Evolutionary conservation across 2,888 invertebrate species (phyloP).

Genomic region (Troides helena): DNA sequence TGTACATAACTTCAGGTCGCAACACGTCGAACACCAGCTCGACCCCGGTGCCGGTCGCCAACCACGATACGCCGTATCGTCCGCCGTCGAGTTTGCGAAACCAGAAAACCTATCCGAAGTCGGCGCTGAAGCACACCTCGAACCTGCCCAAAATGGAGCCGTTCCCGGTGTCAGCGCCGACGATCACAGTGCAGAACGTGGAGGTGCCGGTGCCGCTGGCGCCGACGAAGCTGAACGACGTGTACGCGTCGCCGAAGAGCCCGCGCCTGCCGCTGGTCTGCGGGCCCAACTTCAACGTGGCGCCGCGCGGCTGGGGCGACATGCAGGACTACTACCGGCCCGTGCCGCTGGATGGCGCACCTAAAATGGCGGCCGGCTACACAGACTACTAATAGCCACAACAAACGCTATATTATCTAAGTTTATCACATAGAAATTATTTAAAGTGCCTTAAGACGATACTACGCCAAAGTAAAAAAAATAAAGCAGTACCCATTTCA

Average conservation of each 20-base stretch:
- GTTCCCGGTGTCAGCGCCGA: conserved; percentile 67
- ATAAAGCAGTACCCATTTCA: background rate
- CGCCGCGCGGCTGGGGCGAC: conserved; percentile 90
- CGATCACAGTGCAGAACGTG: conserved; percentile 54
- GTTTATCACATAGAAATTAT: conserved; percentile 9
- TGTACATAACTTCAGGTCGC: conserved; percentile 56
- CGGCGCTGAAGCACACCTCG: conserved; percentile 63
- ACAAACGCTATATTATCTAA: background rate
- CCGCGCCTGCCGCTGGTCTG: conserved; percentile 63
- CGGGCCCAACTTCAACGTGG: conserved; percentile 88
- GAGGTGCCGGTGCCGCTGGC: conserved; percentile 68
- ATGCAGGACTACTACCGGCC: conserved; percentile 85
- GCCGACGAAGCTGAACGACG: conserved; percentile 72
- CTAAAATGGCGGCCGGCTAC: conserved; percentile 55
- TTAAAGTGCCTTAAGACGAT: conserved; percentile 21
- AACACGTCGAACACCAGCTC: conserved; percentile 73
- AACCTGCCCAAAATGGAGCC: conserved; percentile 73
- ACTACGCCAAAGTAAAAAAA: conserved; percentile 14
- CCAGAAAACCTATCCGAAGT: conserved; percentile 74
- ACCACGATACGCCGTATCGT: conserved; percentile 75
- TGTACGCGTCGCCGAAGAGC: conserved; percentile 70
- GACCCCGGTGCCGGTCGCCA: conserved; percentile 69
- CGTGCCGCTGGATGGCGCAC: conserved; percentile 83
- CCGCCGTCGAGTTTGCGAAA: conserved; percentile 72
- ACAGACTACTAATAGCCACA: conserved; percentile 72